A percentile compares a stretch with the other conserved stretches of the same genome.
phyloP scores from a whole-genome alignment of 2,113 vertebrate genomes.

The Tragulus kanchil region DNA sequence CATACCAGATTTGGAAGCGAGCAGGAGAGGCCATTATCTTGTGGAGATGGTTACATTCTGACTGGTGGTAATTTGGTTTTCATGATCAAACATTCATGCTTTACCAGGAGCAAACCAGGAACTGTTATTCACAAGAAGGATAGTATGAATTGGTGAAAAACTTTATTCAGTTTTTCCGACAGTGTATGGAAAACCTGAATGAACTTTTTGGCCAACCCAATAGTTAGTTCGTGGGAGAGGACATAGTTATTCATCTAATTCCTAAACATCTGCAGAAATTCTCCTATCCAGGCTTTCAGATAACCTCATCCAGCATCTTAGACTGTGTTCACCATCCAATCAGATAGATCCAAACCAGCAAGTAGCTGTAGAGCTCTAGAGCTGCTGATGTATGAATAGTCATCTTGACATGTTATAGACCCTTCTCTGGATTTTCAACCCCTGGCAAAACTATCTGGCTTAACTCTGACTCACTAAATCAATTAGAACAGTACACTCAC shows the following conservation, averaged over 20 bases:
- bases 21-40: not conserved
- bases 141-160: not conserved
- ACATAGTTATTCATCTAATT: not conserved
- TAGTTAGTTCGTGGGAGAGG: not conserved
- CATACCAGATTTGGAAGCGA: not conserved
- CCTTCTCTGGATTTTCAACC: not conserved
- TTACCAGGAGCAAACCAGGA: not conserved
- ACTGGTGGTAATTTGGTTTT: not conserved
- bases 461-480: not conserved
- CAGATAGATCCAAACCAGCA: not conserved
- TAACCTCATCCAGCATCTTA: not conserved
- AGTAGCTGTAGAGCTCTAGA: not conserved
- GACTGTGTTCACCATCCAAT: not conserved
- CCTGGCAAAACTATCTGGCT: not conserved
- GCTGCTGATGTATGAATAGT: not conserved
- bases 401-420: not conserved
- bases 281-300: not conserved
- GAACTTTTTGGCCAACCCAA: not conserved
- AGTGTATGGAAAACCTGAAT: not conserved
- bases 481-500: not conserved
- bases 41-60: not conserved
- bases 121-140: not conserved
- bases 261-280: not conserved
- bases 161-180: not conserved
- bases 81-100: not conserved